phyloP scores from a whole-genome alignment of 2,113 vertebrate species.

The Columba livia region DNA sequence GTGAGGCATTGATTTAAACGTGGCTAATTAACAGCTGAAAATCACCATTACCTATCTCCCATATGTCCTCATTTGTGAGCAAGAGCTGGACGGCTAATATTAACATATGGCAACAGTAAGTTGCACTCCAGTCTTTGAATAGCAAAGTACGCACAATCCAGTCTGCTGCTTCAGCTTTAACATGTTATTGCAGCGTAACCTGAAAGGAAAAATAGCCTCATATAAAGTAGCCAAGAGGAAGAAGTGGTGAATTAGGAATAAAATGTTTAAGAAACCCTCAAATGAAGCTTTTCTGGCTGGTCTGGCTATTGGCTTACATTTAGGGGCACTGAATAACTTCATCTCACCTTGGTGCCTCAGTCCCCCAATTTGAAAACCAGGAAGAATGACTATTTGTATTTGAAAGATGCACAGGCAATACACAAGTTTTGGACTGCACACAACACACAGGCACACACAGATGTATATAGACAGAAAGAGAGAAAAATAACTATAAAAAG shows the following conservation, averaged over 20 bases:
- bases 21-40: slow-evolving; percentile 33
- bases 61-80: slow-evolving; percentile 41
- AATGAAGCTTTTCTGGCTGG: background rate
- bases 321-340: background rate
- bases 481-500: background rate
- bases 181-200: background rate
- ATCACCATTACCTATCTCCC: slow-evolving; percentile 47
- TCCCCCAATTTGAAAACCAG: background rate
- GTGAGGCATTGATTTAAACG: background rate
- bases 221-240: background rate
- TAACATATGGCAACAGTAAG: slow-evolving; percentile 49
- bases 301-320: background rate
- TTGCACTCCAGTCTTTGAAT: background rate
- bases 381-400: background rate
- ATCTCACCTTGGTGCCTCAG: background rate
- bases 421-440: background rate
- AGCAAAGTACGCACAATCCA: slow-evolving; percentile 30
- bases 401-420: background rate
- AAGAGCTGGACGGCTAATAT: slow-evolving; percentile 16
- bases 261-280: background rate
- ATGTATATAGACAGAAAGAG: background rate
- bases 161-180: slow-evolving; percentile 2
- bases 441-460: background rate
- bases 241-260: background rate
- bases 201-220: background rate